Base-by-base conservation (phyloP, 2,888 invertebrate species). In the Synergus umbraculus region DNA sequence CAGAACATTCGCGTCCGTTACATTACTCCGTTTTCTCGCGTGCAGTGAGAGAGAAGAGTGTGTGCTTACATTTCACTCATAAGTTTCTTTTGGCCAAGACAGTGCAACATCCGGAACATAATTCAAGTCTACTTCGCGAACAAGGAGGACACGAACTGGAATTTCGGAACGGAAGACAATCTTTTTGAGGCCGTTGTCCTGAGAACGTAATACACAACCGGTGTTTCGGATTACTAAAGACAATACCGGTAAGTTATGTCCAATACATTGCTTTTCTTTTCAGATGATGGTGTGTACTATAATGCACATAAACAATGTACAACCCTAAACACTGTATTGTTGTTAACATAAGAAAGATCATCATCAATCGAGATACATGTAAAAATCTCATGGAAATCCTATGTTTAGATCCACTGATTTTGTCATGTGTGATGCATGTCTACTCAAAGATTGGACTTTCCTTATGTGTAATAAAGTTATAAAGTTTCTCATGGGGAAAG, bases 181-280 rank as follows among this genome's bases (percentile, higher is more conserved):
- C 49, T 22, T 69, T 46, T 69, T 46, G 49, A 73, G 69, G 69
- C 69, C 69, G 49, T 73, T 73, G 69, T 73, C 69, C 54, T 49
- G 69, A 49, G 49, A 73, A 73, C 29, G 69, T 73, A 37, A 37
- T 29, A 67, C 13, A 46, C 10, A 73, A 73, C 69, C 54, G 69
- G 69, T 73, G 49, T 73, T 49, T 37, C 54, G 49, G 49, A 54
- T 73, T 49, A 37, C 60, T n/a, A 18, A 15, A 49, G 29, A 73
- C 49, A 73, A 73, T 73, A 54, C 29, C 69, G 29, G 69, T 73
- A 73, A 73, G 69, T 73, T 29, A 60, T 18, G 18, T 66, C 43
- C 9, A 66, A 2, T 46, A 46, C 12, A 43, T 49, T 41, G 49
- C 15, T 73, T 41, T 41, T n/a, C n/a, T 65, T 41, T n/a, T 66